Percentiles rank a stretch among this genome's conserved stretches.
phyloP scores from a whole-genome alignment of 2,113 vertebrate genomes.

The Herpailurus yagouaroundi region DNA sequence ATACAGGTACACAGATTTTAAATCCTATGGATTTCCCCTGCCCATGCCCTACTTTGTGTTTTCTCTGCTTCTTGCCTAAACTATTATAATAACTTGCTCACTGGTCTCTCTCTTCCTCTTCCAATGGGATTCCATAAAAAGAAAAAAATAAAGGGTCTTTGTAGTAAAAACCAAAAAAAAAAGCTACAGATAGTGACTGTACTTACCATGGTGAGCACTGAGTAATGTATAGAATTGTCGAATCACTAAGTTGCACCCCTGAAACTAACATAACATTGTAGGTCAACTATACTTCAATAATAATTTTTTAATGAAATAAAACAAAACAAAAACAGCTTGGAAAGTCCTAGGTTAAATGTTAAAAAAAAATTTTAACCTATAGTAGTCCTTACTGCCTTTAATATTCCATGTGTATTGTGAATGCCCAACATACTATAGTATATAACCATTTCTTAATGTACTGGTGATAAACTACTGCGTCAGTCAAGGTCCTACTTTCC shows the following conservation, averaged over 20 bases:
- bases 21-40: background rate
- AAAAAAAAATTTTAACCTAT: background rate
- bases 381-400: background rate
- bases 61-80: slow-evolving; percentile 30
- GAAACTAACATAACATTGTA: background rate
- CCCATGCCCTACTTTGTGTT: background rate
- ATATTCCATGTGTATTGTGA: background rate
- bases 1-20: background rate
- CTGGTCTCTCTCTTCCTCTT: background rate
- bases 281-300: background rate
- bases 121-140: background rate
- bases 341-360: slow-evolving; percentile 13
- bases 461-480: background rate
- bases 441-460: background rate
- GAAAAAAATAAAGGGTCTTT: background rate
- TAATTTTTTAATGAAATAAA: background rate
- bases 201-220: background rate
- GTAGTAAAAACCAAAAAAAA: background rate
- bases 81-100: background rate
- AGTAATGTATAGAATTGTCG: background rate
- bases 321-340: background rate
- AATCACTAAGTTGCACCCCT: background rate
- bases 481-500: background rate
- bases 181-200: background rate
- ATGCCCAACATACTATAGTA: background rate